Evolutionary conservation across 2,113 vertebrate genomes (phyloP), one percentile per base, ranked within the genome.

Genomic region (Psephotus haematonotus): DNA sequence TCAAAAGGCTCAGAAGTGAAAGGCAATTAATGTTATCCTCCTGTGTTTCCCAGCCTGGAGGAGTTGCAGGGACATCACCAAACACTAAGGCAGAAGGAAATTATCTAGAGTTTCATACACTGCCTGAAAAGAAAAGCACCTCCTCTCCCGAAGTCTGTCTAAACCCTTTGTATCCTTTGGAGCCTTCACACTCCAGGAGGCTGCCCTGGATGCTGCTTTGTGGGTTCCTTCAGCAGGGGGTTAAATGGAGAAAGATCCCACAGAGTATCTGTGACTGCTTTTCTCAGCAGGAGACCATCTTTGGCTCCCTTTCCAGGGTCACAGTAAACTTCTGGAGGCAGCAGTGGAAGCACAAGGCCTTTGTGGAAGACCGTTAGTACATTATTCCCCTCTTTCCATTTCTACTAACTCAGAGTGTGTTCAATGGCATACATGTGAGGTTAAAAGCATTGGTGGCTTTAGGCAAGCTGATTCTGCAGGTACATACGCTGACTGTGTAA

Each of bases 221-320:
- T 5, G 14, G 90, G 47, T 46, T 81, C 13, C 18, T 84, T 90
- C 63, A 82, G 69, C 15, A 65, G 17, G 24, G 24, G 7, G 16
- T 89, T 95, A 82, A 88, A 92, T 17, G 31, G n/a, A 52, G 49
- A 89, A 90, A 64, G 62, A 78, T 9, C 33, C 74, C 69, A 89
- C 46, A 72, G 13, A 90, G 27, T 62, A 79, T 28, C 65, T 62
- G n/a, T 69, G 70, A 65, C n/a, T 0, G 17, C 31, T 91, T 81
- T 84, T 83, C 79, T 88, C 63, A 68, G 78, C 20, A 64, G 59
- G 39, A 86, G 39, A 49, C 4, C 0, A 0, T 59, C 52, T 81
- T 87, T 68, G 72, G 12, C 39, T 89, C 46, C 22, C 23, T 78
- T 94, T 41, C 47, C 15, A 67, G 23, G 7, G 28, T 60, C 6